Evolutionary conservation across 2,888 invertebrate species (phyloP).

Genomic region (Drosophila multiciliata): DNA sequence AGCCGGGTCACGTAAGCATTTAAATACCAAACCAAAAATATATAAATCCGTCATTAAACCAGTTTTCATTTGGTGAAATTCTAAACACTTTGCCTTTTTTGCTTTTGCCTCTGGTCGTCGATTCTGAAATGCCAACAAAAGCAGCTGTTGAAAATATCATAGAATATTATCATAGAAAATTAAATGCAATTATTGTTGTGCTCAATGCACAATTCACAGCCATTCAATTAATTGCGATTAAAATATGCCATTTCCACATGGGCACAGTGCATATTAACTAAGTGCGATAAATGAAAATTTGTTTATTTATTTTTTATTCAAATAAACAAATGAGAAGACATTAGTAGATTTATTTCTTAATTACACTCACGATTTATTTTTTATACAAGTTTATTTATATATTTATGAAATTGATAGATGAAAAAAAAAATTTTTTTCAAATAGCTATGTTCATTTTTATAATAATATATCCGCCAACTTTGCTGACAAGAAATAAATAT

Average conservation of each 20-base stretch:
- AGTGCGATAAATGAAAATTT: background rate
- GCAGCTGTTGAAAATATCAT: constrained; percentile 63
- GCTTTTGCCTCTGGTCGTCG: constrained; percentile 32
- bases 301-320: background rate
- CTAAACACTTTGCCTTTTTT: constrained; percentile 23
- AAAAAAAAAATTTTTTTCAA: too few species aligned
- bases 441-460: too few species aligned
- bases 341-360: background rate
- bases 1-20: constrained; percentile 66
- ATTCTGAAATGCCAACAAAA: constrained; percentile 30
- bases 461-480: background rate
- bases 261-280: constrained; percentile 21
- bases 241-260: constrained; percentile 12
- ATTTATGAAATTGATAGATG: background rate
- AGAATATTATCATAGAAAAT: constrained; percentile 48
- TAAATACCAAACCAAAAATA: constrained; percentile 45
- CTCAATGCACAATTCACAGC: constrained; percentile 42
- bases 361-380: background rate
- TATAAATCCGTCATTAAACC: constrained; percentile 42
- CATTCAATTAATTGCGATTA: constrained; percentile 60
- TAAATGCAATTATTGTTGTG: constrained; percentile 61
- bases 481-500: too few species aligned
- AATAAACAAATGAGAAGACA: background rate
- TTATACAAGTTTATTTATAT: too few species aligned
- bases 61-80: constrained; percentile 72